Percentiles rank a stretch among this genome's conserved stretches.
These are phyloP conservation scores for Nothobranchius kuhntae DNA, from an alignment of 2,113 vertebrate genomes.

Conservation along the genomic window DNA sequence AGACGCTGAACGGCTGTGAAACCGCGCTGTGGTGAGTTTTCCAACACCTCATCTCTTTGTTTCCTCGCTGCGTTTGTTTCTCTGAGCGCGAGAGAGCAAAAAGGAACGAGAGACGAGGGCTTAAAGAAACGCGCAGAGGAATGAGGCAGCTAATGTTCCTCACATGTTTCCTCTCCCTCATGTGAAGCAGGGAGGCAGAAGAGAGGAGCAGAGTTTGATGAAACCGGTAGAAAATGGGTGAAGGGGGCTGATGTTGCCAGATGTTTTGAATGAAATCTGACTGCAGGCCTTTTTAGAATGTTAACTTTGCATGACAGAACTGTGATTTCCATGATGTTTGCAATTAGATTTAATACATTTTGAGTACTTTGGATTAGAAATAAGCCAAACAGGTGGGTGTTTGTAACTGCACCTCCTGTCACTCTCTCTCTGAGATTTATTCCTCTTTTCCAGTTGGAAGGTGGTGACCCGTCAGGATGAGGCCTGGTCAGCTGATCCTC, in stretches of 20 bases:
- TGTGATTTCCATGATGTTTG: not conserved
- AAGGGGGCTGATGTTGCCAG: constrained; percentile 68
- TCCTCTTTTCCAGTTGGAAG: constrained; percentile 46
- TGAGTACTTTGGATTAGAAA: not conserved
- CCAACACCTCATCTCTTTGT: not conserved
- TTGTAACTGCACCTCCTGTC: too few species aligned
- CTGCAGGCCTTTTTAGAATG: not conserved
- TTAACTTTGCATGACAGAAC: not conserved
- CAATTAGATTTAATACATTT: too few species aligned
- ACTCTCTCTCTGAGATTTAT: not conserved
- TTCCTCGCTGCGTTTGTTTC: not conserved
- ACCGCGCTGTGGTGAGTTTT: constrained; percentile 52
- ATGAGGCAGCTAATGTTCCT: constrained; percentile 53
- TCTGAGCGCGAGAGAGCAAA: not conserved
- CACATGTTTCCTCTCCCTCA: constrained; percentile 42
- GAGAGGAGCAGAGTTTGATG: too few species aligned
- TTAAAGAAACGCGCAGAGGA: constrained; percentile 36
- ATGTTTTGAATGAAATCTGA: constrained; percentile 61
- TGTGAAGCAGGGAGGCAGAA: constrained; percentile 19
- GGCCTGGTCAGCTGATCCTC: constrained; percentile 69
- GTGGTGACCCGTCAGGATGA: constrained; percentile 82
- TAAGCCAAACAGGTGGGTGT: too few species aligned
- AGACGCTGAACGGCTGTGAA: not conserved
- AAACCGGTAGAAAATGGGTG: not conserved
- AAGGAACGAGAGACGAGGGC: not conserved